phyloP scores from a whole-genome alignment of 2,113 vertebrate genomes.

The Pelobates fuscus region DNA sequence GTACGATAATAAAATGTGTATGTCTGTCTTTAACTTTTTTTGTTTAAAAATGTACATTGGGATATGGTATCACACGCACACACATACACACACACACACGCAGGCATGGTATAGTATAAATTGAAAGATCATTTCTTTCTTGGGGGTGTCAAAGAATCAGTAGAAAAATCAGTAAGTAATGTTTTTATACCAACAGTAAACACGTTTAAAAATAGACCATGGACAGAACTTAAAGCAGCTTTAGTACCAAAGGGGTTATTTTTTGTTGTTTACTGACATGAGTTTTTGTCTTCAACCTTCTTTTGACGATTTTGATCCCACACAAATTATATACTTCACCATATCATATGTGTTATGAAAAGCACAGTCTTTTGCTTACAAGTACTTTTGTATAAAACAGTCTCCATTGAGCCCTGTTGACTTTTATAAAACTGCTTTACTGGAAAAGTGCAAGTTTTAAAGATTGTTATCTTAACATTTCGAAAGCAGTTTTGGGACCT shows the following conservation, averaged over 20 bases:
- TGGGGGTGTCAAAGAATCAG: no score
- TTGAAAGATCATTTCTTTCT: no score
- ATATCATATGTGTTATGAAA: neutral
- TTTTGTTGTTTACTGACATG: neutral
- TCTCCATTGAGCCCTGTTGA: neutral
- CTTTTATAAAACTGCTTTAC: neutral
- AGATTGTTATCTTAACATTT: neutral
- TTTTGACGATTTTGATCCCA: neutral
- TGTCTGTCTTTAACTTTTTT: no score
- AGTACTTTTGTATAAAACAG: neutral
- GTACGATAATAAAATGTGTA: no score
- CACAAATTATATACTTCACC: neutral
- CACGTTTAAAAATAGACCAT: no score
- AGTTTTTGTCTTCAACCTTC: neutral
- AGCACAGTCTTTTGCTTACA: no score
- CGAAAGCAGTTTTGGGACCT: neutral
- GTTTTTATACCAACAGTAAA: no score
- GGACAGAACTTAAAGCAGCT: neutral
- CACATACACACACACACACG: no score
- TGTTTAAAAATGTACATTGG: no score
- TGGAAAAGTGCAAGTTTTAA: neutral
- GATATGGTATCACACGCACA: no score
- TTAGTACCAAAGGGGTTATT: neutral
- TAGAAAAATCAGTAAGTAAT: no score
- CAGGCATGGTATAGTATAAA: no score